phyloP scores from a whole-genome alignment of 2,888 invertebrate species.

The Nipponacmea schrenckii region DNA sequence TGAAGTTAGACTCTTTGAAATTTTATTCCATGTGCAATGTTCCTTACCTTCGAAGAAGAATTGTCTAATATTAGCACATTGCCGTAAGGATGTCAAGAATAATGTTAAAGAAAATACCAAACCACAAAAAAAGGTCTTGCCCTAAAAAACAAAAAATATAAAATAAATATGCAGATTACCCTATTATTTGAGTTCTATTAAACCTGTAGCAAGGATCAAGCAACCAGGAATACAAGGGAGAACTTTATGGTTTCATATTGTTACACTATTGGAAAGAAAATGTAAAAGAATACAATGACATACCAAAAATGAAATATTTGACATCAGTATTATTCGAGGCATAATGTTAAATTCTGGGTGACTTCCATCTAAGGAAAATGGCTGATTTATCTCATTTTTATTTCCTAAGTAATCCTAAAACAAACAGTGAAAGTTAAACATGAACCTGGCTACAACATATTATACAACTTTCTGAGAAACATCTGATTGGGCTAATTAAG shows the following conservation, averaged over 20 bases:
- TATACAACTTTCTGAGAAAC: too few species aligned
- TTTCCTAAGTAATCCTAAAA: constrained; percentile 45
- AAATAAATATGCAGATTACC: too few species aligned
- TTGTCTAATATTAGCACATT: constrained; percentile 39
- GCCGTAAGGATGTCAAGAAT: constrained; percentile 41
- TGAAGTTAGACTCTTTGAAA: too few species aligned
- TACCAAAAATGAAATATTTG: constrained; percentile 80
- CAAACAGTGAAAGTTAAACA: too few species aligned
- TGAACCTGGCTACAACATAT: too few species aligned
- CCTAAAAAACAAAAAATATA: constrained; percentile 31
- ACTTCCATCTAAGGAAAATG: constrained; percentile 81
- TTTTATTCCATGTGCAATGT: too few species aligned
- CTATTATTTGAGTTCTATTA: not conserved
- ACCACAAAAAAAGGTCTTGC: constrained; percentile 39
- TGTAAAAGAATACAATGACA: too few species aligned
- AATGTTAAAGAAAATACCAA: constrained; percentile 36
- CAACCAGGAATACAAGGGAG: too few species aligned
- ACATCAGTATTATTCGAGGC: constrained; percentile 81
- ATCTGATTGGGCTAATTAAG: too few species aligned
- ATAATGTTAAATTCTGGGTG: constrained; percentile 76
- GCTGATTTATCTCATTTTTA: constrained; percentile 70
- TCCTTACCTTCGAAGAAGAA: constrained; percentile 37
- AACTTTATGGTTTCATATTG: too few species aligned
- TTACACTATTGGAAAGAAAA: too few species aligned
- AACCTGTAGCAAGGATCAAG: constrained; percentile 1